A percentile compares a stretch with the other conserved stretches of the same genome.
Conservation (phyloP, 2,797 vertebrate species). For the Spinus olivaceus region DNA sequence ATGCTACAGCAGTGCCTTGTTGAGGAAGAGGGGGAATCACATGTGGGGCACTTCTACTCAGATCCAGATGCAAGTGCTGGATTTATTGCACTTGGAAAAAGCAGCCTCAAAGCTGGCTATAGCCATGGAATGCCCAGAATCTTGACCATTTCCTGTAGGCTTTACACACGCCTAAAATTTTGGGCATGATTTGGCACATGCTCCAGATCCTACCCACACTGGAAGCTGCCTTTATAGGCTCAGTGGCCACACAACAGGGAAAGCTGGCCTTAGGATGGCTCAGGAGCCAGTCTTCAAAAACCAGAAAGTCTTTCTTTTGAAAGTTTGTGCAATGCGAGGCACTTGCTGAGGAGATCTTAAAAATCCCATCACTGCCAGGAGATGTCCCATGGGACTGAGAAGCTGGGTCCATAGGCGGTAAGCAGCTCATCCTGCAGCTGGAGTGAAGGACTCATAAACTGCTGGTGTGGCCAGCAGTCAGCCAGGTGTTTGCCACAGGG, state of each 20-base stretch:
- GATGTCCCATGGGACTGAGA: not conserved
- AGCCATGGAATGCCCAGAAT: not conserved
- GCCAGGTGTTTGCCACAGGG: not conserved
- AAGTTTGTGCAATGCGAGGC: not conserved
- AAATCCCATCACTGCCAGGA: not conserved
- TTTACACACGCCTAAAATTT: not conserved
- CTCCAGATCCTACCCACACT: not conserved
- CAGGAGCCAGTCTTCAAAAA: not conserved
- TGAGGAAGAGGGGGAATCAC: not conserved
- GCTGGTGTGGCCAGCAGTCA: not conserved
- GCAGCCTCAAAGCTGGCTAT: not conserved
- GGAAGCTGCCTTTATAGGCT: not conserved
- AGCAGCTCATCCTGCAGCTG: not conserved
- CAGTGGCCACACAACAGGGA: not conserved
- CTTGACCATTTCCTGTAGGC: not conserved
- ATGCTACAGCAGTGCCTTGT: not conserved
- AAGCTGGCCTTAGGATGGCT: not conserved
- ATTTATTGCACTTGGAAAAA: not conserved
- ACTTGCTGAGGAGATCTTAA: not conserved
- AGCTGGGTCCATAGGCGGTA: not conserved
- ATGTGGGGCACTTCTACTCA: not conserved
- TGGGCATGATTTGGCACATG: not conserved
- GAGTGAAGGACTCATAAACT: not conserved
- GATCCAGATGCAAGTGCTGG: not conserved
- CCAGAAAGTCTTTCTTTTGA: not conserved